These are phyloP conservation scores for Platyscelio sp. DNA, from an alignment of 2,888 invertebrate species.

Conservation along the genomic window DNA sequence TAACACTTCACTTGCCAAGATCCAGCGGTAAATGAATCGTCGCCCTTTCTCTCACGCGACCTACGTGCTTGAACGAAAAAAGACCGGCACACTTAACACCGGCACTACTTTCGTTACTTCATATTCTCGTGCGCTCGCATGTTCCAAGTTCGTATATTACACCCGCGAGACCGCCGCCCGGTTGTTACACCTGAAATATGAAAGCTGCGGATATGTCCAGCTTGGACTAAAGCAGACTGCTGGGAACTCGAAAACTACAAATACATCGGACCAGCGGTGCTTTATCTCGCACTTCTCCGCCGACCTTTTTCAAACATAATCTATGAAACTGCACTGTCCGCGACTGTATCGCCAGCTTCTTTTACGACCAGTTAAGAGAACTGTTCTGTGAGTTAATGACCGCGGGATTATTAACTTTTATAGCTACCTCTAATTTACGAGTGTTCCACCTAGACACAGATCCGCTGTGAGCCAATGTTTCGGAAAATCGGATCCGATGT, in stretches of 20 bases:
- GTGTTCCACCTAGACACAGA: too few relatives aligned
- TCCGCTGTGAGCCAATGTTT: too few relatives aligned
- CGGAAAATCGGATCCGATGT: too few relatives aligned
- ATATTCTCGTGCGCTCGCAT: conserved; percentile 54
- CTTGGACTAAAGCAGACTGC: conserved; percentile 64
- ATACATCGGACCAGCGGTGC: conserved; percentile 40
- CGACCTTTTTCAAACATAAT: conserved; percentile 52
- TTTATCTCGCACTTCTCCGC: conserved; percentile 13
- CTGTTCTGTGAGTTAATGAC: conserved; percentile 24
- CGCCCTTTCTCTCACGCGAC: not conserved
- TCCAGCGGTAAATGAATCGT: too few relatives aligned
- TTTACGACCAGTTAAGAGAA: conserved; percentile 37
- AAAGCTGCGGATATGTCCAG: conserved; percentile 73
- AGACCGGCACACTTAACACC: conserved; percentile 29
- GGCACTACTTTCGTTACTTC: conserved; percentile 53
- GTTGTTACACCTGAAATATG: conserved; percentile 78
- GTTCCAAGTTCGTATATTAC: conserved; percentile 74
- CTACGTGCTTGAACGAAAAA: conserved; percentile 16
- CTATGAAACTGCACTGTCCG: conserved; percentile 46
- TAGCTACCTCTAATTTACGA: too few relatives aligned
- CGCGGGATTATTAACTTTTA: too few relatives aligned
- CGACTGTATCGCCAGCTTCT: conserved; percentile 26
- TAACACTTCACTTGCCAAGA: not conserved
- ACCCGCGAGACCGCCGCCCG: conserved; percentile 73
- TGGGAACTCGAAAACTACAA: conserved; percentile 65